Evolutionary conservation across 2,797 vertebrate genomes (phyloP).

Genomic region (Enteromius unitaeniatus): DNA sequence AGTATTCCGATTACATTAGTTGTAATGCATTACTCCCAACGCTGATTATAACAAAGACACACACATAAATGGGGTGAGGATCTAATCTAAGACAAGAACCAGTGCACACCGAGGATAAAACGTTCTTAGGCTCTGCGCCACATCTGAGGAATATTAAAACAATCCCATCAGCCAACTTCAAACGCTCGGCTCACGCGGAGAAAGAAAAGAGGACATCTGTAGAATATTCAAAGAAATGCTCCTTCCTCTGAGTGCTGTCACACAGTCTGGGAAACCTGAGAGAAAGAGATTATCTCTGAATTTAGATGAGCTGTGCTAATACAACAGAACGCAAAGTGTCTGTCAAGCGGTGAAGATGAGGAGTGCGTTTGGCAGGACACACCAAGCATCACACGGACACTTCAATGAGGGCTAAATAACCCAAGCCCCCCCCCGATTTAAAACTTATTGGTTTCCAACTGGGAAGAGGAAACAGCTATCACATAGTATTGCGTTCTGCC

Average conservation of each 20-base stretch:
- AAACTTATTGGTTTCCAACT: conserved; percentile 38
- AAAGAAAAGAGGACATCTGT: conserved; percentile 71
- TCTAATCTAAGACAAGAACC: background rate
- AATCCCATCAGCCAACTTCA: conserved; percentile 75
- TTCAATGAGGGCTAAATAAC: conserved; percentile 19
- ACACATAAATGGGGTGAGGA: background rate
- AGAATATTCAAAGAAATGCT: conserved; percentile 71
- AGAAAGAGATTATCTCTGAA: conserved; percentile 45
- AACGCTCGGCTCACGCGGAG: conserved; percentile 63
- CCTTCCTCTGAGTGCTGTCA: conserved; percentile 57
- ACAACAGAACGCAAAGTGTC: conserved; percentile 14
- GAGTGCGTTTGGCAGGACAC: conserved; percentile 18
- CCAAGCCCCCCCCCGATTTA: background rate
- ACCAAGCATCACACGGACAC: conserved; percentile 2
- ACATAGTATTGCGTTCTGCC: background rate
- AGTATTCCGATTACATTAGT: no score
- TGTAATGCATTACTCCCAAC: background rate
- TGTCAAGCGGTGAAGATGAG: conserved; percentile 19
- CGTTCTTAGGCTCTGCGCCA: conserved; percentile 63
- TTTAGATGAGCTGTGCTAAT: conserved; percentile 40
- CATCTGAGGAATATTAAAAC: conserved; percentile 74
- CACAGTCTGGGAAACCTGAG: conserved; percentile 11
- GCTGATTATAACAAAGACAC: background rate
- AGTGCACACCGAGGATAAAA: conserved; percentile 19
- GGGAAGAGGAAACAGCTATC: conserved; percentile 29